Conservation (phyloP, 2,113 vertebrate species). For the Pongo pygmaeus region DNA sequence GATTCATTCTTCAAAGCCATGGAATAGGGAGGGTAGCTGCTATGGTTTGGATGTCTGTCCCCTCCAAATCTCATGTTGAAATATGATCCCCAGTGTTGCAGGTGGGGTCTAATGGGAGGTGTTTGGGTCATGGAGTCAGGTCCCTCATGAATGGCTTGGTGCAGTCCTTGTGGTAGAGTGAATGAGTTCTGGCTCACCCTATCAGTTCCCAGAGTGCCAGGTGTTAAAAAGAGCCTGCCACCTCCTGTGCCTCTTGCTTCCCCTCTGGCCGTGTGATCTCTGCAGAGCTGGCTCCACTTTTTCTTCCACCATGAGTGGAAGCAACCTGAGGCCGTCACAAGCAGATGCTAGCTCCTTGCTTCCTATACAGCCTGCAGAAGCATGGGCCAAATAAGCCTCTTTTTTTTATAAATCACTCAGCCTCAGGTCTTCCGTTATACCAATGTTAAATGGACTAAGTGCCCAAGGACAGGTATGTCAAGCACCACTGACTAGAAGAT, state of each 20-base stretch:
- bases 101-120: background rate
- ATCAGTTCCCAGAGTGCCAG: background rate
- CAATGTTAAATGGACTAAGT: background rate
- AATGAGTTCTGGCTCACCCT: background rate
- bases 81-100: background rate
- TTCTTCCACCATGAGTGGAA: background rate
- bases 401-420: background rate
- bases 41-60: background rate
- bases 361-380: background rate
- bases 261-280: background rate
- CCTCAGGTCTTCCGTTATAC: too few relatives aligned
- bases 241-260: background rate
- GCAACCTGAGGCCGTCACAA: background rate
- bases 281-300: background rate
- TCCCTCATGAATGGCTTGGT: background rate
- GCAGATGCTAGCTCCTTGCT: background rate
- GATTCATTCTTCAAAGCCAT: background rate
- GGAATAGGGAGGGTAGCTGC: background rate
- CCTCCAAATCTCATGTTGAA: background rate
- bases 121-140: background rate
- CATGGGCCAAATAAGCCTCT: background rate
- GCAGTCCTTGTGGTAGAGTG: background rate
- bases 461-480: accelerated
- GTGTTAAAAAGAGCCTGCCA: background rate
- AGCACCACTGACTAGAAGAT: background rate